phyloP scores from a whole-genome alignment of 2,113 vertebrate species.

The Oceanites oceanicus region DNA sequence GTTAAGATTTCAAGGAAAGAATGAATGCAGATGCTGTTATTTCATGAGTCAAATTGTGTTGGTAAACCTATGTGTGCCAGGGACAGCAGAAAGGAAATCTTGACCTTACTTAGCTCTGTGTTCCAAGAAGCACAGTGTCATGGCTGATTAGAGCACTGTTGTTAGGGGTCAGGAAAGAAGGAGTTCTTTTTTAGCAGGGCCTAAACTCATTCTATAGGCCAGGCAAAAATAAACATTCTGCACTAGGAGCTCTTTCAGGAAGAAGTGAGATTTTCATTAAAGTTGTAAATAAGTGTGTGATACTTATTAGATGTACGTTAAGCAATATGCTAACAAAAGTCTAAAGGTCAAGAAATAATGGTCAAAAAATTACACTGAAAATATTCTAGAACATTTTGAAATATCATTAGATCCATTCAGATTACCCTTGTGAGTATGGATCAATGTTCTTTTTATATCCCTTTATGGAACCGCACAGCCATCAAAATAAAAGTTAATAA shows the following conservation, averaged over 20 bases:
- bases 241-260: not conserved
- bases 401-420: not conserved
- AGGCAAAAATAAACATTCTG: not conserved
- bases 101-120: not conserved
- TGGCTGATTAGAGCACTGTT: not conserved
- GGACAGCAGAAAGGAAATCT: not conserved
- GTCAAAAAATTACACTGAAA: not conserved
- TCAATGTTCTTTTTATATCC: not conserved
- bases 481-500: not conserved
- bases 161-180: not conserved
- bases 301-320: not conserved
- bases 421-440: not conserved
- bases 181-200: not conserved
- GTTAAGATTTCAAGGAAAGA: not conserved
- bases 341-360: not conserved
- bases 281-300: not conserved
- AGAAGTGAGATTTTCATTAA: not conserved
- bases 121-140: not conserved
- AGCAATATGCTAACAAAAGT: not conserved
- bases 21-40: not conserved
- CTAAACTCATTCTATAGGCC: not conserved
- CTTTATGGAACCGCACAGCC: not conserved
- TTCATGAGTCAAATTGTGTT: not conserved
- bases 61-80: rapidly evolving
- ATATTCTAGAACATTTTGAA: not conserved